Base-by-base conservation (phyloP, 1,140 invertebrate species). In the Cydia pomonella region DNA sequence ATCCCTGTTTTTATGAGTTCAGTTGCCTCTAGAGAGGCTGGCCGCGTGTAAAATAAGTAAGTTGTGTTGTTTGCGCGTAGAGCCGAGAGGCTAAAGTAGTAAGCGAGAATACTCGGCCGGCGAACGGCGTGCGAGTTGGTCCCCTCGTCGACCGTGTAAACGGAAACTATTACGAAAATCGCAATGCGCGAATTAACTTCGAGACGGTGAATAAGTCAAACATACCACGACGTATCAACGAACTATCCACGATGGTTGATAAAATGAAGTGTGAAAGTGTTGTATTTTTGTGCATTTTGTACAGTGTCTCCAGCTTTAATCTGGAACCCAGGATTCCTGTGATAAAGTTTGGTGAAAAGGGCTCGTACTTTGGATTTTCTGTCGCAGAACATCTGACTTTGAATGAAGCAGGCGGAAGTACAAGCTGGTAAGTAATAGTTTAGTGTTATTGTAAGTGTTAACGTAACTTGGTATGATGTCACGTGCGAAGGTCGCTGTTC, bases 311-410 rank as follows among this genome's bases (percentile, higher is more conserved):
- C 75, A 86, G 90, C 87, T 98, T 98, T 92, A 98, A 98, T 94
- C 94, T 98, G 82, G 97, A 98, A 89, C 94, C 96, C 69, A 94
- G 96, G 87, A 95, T 98, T 92, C 97, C 97, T 85, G 93, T 98
- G 84, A 95, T 97, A 82, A 98, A 98, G 93, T 90, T 94, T 73
- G 97, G 97, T 79, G 79, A 87, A 53, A 77, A 81, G 27, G 95
- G 95, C 47, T 96, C 97, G 62, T 98, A 97, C 93, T 98, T 98
- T 92, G 97, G 97, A 92, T 98, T 96, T 94, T 97, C 97, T 44
- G 96, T 98, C 16, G 97, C 97, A 64, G 95, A 97, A 91, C 97
- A 98, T 89, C 94, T 95, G 79, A 94, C 95, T 78, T 79, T 94
- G 21, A 80, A 84, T 25, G 87, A 93, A 33, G 92, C 93, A 50